Evolutionary conservation across 2,888 invertebrate species (phyloP), one percentile per base, ranked within the genome.

Genomic region (Ornithoptera alexandrae): DNA sequence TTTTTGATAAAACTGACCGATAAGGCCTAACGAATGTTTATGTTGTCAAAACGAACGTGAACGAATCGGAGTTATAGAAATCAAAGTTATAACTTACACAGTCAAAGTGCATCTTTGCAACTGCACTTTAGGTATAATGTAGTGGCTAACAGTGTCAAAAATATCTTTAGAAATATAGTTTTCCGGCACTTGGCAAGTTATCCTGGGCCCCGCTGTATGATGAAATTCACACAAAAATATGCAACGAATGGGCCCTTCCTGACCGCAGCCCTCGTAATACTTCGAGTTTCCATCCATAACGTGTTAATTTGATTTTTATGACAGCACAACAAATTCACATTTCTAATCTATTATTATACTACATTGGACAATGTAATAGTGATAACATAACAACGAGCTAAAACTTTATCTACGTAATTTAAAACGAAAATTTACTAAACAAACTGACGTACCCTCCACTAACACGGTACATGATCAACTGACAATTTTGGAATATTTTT

Each of bases 51-150:
- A 15, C 12, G 12, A 56, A 56, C n/a, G 56, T 56, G n/a, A 12
- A 42, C 42, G 15, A n/a, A 56, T 7, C 56, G 20, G 6, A 56
- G 18, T 20, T 56, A n/a, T 56, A 8, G n/a, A 56, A 20, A n/a
- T 56, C 1, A 56, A 56, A n/a, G 20, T 46, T 50, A 60, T 62
- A 64, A 93, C 95, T 94, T 93, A 96, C 95, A 97, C 95, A 71
- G 96, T 97, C 78, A 97, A 94, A 42, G 96, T 95, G 81, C 96
- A 95, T 77, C 96, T 92, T 80, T 96, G 95, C 5, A 97, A 90
- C 81, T 97, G 96, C 67, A 95, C 95, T 89, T 97, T 97, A 8
- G 97, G 97, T 82, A 97, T 97, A 71, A 97, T 95, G 83, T 96
- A 97, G 76, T 95, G 96, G 84, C 96, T 96, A 70, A 97, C 95